phyloP scores from a whole-genome alignment of 2,888 invertebrate genomes.

The Ptychoptera contaminata region DNA sequence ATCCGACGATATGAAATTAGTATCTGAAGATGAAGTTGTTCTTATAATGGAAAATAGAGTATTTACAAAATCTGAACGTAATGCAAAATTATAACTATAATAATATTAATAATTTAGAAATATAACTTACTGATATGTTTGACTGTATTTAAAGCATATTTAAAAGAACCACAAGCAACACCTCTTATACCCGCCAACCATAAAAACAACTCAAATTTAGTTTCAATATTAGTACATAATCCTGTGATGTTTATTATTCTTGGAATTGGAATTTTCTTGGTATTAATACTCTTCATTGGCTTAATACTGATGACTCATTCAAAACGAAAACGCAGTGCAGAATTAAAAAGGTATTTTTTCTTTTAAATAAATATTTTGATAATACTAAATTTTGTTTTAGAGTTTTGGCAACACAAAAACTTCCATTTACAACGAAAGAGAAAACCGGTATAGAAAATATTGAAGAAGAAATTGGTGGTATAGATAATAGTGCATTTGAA shows the following conservation, averaged over 20 bases:
- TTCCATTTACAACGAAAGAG: not conserved
- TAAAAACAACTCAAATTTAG: conserved; percentile 18
- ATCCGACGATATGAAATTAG: conserved; percentile 67
- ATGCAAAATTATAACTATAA: not conserved
- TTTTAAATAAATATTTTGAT: not conserved
- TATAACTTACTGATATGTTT: too few relatives aligned
- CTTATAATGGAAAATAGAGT: conserved; percentile 58
- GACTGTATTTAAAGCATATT: conserved; percentile 19
- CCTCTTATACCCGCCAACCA: conserved; percentile 26
- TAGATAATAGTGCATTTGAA: conserved; percentile 26
- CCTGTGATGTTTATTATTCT: conserved; percentile 24
- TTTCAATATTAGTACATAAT: conserved; percentile 24
- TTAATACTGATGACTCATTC: conserved; percentile 25
- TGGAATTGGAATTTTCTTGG: conserved; percentile 22
- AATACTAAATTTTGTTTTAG: not conserved
- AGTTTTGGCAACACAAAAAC: not conserved
- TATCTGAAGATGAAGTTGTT: conserved; percentile 60
- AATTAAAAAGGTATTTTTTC: conserved; percentile 20
- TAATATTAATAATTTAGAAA: not conserved
- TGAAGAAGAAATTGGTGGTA: conserved; percentile 14
- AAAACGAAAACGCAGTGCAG: conserved; percentile 17
- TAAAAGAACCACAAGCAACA: conserved; percentile 29
- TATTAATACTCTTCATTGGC: conserved; percentile 23
- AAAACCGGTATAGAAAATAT: not conserved
- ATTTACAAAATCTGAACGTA: conserved; percentile 74